Evolutionary conservation across 2,113 vertebrate species (phyloP), one percentile per base, ranked within the genome.

Genomic region (Lathamus discolor): DNA sequence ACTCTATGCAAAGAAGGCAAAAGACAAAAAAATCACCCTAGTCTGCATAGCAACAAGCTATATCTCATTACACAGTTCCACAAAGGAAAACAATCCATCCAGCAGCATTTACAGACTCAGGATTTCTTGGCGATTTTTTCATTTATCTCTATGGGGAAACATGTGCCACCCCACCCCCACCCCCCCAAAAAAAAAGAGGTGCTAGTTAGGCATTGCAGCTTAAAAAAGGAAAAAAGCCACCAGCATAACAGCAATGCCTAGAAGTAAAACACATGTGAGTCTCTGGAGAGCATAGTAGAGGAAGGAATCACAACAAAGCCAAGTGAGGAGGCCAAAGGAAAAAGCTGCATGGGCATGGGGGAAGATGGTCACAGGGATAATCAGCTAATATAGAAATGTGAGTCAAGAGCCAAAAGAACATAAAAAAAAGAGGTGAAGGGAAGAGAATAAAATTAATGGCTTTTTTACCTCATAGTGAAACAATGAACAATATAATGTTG

Each of bases 161-260:
- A 37, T 19, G 7, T 41, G 23, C 61, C 37, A 39, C 37, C 9
- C 37, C 37, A 9, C 37, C 37, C 37, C 37, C 37, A 37, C 8
- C 28, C 69, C 55, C 7, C 24, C 12, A 44, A 44, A 7, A 28
- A 49, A 67, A 90, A 57, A 7, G 1, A 8, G 28, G 9, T 43
- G 6, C 5, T 64, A 13, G 2, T 23, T 59, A 41, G 1, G 1
- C 1, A 2, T 33, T 64, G 44, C 7, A 61, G 67, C 7, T 90
- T 61, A 55, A 52, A 68, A 88, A 62, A 87, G 17, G 10, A 49
- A 88, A 46, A 76, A 73, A 80, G 5, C 12, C 54, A 86, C 1
- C n/a, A 76, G 39, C 5, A 5, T 16, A 69, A 64, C 1, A 88
- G 29, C 29, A 89, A 59, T 10, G 9, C 8, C 43, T 39, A 20